Conservation (phyloP, 2,888 invertebrate genomes). For the Lycophotia porphyrea region DNA sequence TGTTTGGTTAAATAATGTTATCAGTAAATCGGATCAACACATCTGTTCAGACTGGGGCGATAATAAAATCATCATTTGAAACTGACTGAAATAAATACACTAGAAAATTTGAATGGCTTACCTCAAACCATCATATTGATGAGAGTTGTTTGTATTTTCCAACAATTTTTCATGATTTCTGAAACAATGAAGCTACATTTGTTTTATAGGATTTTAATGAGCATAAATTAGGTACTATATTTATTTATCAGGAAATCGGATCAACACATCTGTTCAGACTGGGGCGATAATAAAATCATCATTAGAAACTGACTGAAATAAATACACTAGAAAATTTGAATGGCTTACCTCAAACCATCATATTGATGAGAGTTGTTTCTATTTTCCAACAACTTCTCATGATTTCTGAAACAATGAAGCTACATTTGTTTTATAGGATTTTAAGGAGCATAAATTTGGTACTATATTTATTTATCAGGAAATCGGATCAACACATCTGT, state of each 20-base stretch:
- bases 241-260: conserved; percentile 35
- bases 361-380: background rate
- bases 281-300: conserved; percentile 68
- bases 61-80: conserved; percentile 74
- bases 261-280: conserved; percentile 63
- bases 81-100: background rate
- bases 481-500: conserved; percentile 44
- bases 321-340: background rate
- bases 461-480: conserved; percentile 23
- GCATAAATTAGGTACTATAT: background rate
- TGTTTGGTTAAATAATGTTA: conserved; percentile 19
- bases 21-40: conserved; percentile 32
- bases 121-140: background rate
- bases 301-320: background rate
- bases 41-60: conserved; percentile 82
- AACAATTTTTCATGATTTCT: background rate
- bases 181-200: conserved; percentile 28
- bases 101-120: background rate
- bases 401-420: conserved; percentile 25
- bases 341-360: background rate
- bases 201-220: background rate
- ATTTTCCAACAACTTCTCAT: background rate
- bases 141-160: too few species aligned
- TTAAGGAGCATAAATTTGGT: background rate
- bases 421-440: conserved; percentile 9